A percentile compares a stretch with the other conserved stretches of the same genome.
phyloP scores from a whole-genome alignment of 1,140 invertebrate species.

The Cyrtorhinus lividipennis region DNA sequence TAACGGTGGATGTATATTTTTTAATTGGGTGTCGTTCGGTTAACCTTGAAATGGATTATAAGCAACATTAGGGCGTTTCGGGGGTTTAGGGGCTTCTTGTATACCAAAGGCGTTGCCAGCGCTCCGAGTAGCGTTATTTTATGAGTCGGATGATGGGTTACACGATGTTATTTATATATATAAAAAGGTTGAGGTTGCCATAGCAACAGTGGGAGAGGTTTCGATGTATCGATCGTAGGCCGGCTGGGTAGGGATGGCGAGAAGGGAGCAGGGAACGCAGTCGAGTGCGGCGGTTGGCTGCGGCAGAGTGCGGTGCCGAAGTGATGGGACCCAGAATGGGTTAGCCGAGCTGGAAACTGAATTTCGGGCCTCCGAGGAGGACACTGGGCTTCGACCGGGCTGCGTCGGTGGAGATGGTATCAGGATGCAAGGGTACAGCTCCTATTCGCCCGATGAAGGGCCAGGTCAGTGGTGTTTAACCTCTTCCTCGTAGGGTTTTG shows the following conservation, averaged over 20 bases:
- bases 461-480: background rate
- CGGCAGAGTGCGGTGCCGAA: background rate
- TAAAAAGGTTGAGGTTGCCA: conserved; percentile 3
- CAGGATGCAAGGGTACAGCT: background rate
- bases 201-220: conserved; percentile 6
- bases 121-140: too few relatives aligned
- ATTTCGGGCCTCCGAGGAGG: conserved; percentile 4
- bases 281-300: conserved; percentile 9
- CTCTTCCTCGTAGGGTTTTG: too few relatives aligned
- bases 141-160: too few relatives aligned
- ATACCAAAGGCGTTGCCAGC: too few relatives aligned
- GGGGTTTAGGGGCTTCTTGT: too few relatives aligned
- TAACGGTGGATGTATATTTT: too few relatives aligned
- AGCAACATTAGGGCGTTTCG: too few relatives aligned
- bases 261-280: background rate
- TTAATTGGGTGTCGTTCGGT: too few relatives aligned
- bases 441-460: conserved; percentile 2
- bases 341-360: background rate
- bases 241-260: background rate
- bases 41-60: too few relatives aligned
- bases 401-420: background rate
- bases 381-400: background rate
- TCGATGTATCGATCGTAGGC: conserved; percentile 9
- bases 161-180: too few relatives aligned
- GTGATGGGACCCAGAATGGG: background rate